These are phyloP conservation scores for Bugula neritina DNA, from an alignment of 2,888 invertebrate genomes.

Conservation along the genomic window DNA sequence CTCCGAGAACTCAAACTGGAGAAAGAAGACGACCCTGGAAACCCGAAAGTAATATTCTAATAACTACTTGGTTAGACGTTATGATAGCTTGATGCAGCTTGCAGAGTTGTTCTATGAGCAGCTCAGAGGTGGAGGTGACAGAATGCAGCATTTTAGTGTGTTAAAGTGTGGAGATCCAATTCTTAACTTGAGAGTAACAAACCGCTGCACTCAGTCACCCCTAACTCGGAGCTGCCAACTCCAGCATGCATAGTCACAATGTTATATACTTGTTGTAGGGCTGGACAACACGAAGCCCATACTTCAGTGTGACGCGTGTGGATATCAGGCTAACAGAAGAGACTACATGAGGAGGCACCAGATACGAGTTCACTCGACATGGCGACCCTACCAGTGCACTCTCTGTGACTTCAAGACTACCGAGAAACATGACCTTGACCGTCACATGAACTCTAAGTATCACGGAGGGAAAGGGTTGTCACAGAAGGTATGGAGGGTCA, in stretches of 20 bases:
- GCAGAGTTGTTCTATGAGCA: too few species aligned
- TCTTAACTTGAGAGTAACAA: too few species aligned
- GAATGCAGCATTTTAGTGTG: too few species aligned
- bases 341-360: slow-evolving; percentile 22
- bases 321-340: slow-evolving; percentile 23
- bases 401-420: slow-evolving; percentile 26
- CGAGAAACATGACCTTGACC: slow-evolving; percentile 25
- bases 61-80: too few species aligned
- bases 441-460: slow-evolving; percentile 25
- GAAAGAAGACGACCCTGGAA: slow-evolving; percentile 18
- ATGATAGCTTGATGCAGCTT: not conserved
- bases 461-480: slow-evolving; percentile 8
- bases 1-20: slow-evolving; percentile 1
- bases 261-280: slow-evolving; percentile 7
- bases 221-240: too few species aligned
- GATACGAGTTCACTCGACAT: slow-evolving; percentile 13
- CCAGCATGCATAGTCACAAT: too few species aligned
- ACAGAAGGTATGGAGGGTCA: slow-evolving; percentile 5
- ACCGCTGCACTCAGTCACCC: too few species aligned
- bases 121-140: too few species aligned
- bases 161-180: too few species aligned
- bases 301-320: slow-evolving; percentile 25
- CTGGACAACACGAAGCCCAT: slow-evolving; percentile 20
- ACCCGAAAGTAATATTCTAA: slow-evolving; percentile 8
- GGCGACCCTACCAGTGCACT: slow-evolving; percentile 14